phyloP scores from a whole-genome alignment of 2,888 invertebrate genomes.

The Stenolophus ochropezus region DNA sequence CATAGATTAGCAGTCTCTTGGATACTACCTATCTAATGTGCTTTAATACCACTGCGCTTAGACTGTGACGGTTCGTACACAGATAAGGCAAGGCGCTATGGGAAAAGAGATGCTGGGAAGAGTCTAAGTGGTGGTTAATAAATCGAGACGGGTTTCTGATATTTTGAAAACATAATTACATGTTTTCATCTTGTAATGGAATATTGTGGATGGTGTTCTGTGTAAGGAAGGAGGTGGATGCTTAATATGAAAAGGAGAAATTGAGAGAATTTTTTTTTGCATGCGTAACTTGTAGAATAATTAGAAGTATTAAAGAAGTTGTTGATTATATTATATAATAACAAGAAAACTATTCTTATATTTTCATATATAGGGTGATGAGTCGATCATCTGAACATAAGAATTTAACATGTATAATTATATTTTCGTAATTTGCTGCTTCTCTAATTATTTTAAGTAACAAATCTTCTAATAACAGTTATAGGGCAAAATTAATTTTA shows the following conservation, averaged over 20 bases:
- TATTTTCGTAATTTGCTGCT: too few species aligned
- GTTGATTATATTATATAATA: too few species aligned
- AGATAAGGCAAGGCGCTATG: constrained; percentile 7
- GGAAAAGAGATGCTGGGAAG: constrained; percentile 62
- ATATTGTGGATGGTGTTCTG: constrained; percentile 68
- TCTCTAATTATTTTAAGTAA: too few species aligned
- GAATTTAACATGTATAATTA: too few species aligned
- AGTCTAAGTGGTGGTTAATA: constrained; percentile 75
- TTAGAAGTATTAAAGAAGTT: too few species aligned
- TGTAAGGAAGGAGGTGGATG: constrained; percentile 56
- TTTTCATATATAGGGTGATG: too few species aligned
- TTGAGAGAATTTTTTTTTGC: too few species aligned
- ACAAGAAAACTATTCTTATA: too few species aligned
- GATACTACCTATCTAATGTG: constrained; percentile 73
- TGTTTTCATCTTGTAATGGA: constrained; percentile 72
- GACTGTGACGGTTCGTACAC: constrained; percentile 65
- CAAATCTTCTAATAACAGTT: too few species aligned
- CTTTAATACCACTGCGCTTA: constrained; percentile 70
- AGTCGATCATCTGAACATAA: too few species aligned
- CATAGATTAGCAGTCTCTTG: constrained; percentile 71
- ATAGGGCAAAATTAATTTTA: too few species aligned
- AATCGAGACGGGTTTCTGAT: constrained; percentile 74
- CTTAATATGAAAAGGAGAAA: background rate
- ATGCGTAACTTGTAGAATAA: too few species aligned
- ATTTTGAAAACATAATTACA: constrained; percentile 73